Evolutionary conservation across 2,113 vertebrate species (phyloP).

Genomic region (Forbesichthys agassizii): DNA sequence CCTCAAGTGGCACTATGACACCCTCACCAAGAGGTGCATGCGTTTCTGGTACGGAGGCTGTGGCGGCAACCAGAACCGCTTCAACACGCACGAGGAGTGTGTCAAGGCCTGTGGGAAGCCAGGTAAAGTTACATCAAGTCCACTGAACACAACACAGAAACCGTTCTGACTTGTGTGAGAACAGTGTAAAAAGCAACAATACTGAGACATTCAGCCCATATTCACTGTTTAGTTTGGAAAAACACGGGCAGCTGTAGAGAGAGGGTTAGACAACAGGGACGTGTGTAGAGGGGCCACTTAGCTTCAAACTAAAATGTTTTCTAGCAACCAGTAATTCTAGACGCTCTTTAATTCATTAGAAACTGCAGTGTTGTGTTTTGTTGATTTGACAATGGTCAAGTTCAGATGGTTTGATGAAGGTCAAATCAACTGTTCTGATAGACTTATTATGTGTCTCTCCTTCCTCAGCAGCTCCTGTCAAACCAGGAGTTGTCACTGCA

Average conservation of each 20-base stretch:
- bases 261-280: not conserved
- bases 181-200: too few relatives aligned
- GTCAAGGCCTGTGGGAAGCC: constrained; percentile 79
- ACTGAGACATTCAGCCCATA: too few relatives aligned
- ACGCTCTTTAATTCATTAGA: too few relatives aligned
- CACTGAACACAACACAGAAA: too few relatives aligned
- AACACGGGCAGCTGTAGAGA: not conserved
- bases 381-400: too few relatives aligned
- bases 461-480: constrained; percentile 67
- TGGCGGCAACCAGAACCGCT: constrained; percentile 90
- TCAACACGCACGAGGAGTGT: constrained; percentile 85
- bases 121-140: constrained; percentile 65
- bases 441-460: not conserved
- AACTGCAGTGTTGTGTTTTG: not conserved
- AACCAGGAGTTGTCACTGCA: constrained; percentile 55
- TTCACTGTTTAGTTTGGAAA: not conserved
- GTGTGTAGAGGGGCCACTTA: not conserved
- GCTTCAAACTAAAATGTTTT: not conserved
- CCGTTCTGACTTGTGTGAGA: too few relatives aligned
- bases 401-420: too few relatives aligned
- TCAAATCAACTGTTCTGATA: too few relatives aligned
- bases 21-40: constrained; percentile 75
- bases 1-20: constrained; percentile 88
- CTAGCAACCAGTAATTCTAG: too few relatives aligned
- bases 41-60: constrained; percentile 96